Conservation (phyloP, 2,888 invertebrate genomes). For the Stegophylla sp. region DNA sequence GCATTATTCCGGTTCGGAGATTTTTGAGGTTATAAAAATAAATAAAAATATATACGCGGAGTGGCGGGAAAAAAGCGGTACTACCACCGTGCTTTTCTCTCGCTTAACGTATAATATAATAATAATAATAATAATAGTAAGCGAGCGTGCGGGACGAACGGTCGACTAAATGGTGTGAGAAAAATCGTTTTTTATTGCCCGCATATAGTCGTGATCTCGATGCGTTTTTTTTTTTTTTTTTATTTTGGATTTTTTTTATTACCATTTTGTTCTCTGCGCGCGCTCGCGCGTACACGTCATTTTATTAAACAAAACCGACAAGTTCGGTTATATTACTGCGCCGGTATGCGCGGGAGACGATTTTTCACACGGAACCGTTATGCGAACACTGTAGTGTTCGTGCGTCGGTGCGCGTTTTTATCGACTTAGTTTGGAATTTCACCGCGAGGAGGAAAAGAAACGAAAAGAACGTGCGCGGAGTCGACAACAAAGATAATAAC, state of each 20-base stretch:
- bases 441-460: no score
- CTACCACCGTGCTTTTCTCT: not conserved
- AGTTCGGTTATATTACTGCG: not conserved
- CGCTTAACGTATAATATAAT: not conserved
- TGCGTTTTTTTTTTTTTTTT: not conserved
- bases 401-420: no score
- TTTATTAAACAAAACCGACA: not conserved
- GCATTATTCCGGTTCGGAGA: constrained; percentile 33
- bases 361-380: no score
- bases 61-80: no score
- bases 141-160: not conserved
- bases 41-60: not conserved
- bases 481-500: no score
- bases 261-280: not conserved
- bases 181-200: constrained; percentile 33
- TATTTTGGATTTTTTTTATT: no score
- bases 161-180: constrained; percentile 17
- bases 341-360: no score
- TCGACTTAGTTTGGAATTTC: no score
- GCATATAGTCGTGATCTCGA: not conserved
- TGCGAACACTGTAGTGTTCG: no score
- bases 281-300: not conserved
- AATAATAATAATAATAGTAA: constrained; percentile 18
- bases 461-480: no score
- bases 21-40: constrained; percentile 31